Base-by-base conservation (phyloP, 2,888 invertebrate species). In the Drosophila ochracea region DNA sequence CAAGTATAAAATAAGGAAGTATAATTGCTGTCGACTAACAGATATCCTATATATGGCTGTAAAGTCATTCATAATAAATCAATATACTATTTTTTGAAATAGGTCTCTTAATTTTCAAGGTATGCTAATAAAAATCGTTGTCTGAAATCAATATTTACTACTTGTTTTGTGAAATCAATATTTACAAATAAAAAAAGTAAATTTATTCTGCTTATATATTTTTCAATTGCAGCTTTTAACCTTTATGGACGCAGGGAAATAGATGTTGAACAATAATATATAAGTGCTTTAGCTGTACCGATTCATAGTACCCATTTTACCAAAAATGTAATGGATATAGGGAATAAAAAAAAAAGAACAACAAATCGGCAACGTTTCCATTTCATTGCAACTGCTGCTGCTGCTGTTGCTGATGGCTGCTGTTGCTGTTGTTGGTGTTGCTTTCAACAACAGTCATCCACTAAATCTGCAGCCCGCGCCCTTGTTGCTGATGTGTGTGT, bases 311-410 rank as follows among this genome's bases (percentile, higher is more conserved):
- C 13, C 28, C 21, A 43, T 16, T 43, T 31, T 19, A 31, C 10
- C 1, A n/a, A 21, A 16, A 10, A 21, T 33, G 25, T 21, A 58
- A 58, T 31, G 41, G 21, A 3, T 31, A 58, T 21, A 4, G 13
- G n/a, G n/a, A 4, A 55, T 13, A 64, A 57, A 57, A 71, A 57
- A 71, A 52, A 55, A 57, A 60, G 37, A 60, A 47, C 52, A 57
- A 55, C 65, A 53, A 88, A 78, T 82, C 68, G 82, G 73, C 73
- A 84, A 81, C 84, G 75, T 79, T 87, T 87, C 78, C 80, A 86
- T 84, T 87, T 86, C 84, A 89, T 84, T 87, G 89, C 84, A 76
- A 75, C 70, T 69, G 69, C 43, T 76, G 52, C 39, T 76, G 49
- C 39, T 64, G 54, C n/a, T 25, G 31, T 31, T 39, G 54, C 19